Percentiles rank a stretch among this genome's conserved stretches.
Evolutionary conservation across 2,113 vertebrate genomes (phyloP).

Genomic region (Procapra przewalskii): DNA sequence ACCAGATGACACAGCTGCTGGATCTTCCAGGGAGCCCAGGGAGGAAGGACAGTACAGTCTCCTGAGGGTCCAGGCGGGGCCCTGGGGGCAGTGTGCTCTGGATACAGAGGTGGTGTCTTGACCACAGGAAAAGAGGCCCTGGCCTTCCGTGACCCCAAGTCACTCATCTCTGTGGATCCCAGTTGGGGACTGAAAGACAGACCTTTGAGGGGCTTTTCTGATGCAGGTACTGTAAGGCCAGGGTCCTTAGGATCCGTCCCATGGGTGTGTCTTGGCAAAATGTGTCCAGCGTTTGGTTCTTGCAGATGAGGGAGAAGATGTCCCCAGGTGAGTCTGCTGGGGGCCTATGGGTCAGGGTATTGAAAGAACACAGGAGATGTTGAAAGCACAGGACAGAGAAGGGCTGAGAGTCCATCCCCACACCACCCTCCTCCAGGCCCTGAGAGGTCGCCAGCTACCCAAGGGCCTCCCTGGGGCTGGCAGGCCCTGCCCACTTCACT

Average conservation of each 20-base stretch:
- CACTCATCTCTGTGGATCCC: background rate
- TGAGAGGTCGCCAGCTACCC: background rate
- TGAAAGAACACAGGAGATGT: background rate
- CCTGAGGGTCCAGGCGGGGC: accelerated
- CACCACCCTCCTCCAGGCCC: too few species aligned
- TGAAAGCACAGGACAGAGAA: background rate
- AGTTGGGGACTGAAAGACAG: accelerated
- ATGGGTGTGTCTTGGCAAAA: background rate
- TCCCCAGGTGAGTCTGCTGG: too few species aligned
- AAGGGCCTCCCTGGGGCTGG: background rate
- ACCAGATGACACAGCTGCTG: background rate
- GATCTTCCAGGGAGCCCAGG: background rate
- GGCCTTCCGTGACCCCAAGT: background rate
- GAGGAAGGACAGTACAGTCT: background rate
- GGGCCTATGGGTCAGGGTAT: accelerated
- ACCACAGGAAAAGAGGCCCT: background rate
- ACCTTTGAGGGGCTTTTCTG: background rate
- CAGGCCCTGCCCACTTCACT: background rate
- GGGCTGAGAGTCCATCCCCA: accelerated
- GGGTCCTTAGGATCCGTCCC: background rate
- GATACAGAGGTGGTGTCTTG: background rate
- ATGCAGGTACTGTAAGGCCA: background rate
- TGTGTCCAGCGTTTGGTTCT: background rate
- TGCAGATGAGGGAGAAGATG: background rate
- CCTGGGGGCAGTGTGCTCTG: background rate